phyloP scores from a whole-genome alignment of 2,888 invertebrate genomes.

The Exephanes ischioxanthus region DNA sequence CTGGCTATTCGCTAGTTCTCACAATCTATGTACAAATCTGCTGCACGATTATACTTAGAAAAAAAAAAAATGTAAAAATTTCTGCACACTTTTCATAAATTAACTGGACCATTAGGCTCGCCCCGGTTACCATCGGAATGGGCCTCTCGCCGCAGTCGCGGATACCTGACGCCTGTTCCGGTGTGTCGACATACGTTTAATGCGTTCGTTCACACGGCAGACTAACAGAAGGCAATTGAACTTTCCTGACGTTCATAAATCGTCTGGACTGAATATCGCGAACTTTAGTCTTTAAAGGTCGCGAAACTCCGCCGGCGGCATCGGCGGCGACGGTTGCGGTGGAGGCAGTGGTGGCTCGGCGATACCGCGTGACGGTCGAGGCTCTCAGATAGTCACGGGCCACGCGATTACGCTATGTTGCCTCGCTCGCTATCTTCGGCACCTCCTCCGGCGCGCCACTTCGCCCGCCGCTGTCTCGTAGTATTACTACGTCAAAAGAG shows the following conservation, averaged over 20 bases:
- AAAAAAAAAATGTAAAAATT: no score
- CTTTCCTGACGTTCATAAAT: slow-evolving; percentile 80
- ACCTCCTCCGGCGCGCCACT: slow-evolving; percentile 12
- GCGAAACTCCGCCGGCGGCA: slow-evolving; percentile 75
- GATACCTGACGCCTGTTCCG: slow-evolving; percentile 34
- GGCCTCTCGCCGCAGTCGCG: background rate
- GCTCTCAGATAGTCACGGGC: slow-evolving; percentile 58
- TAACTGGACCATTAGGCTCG: background rate
- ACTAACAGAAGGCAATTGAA: slow-evolving; percentile 76
- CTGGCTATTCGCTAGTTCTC: no score
- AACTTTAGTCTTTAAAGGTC: slow-evolving; percentile 84
- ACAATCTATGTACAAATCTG: no score
- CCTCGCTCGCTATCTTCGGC: slow-evolving; percentile 30
- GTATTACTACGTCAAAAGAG: slow-evolving; percentile 44
- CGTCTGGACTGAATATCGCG: slow-evolving; percentile 81
- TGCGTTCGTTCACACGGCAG: slow-evolving; percentile 54
- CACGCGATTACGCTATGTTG: slow-evolving; percentile 45
- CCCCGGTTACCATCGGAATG: background rate
- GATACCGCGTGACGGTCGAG: slow-evolving; percentile 37
- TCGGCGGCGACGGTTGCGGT: slow-evolving; percentile 40
- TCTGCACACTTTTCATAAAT: no score
- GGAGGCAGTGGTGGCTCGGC: slow-evolving; percentile 43
- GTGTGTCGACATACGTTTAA: slow-evolving; percentile 46
- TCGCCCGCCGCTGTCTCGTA: slow-evolving; percentile 37
- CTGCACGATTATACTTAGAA: no score